These are phyloP conservation scores for Spheniscus humboldti DNA, from an alignment of 2,797 vertebrate genomes.

Conservation along the genomic window DNA sequence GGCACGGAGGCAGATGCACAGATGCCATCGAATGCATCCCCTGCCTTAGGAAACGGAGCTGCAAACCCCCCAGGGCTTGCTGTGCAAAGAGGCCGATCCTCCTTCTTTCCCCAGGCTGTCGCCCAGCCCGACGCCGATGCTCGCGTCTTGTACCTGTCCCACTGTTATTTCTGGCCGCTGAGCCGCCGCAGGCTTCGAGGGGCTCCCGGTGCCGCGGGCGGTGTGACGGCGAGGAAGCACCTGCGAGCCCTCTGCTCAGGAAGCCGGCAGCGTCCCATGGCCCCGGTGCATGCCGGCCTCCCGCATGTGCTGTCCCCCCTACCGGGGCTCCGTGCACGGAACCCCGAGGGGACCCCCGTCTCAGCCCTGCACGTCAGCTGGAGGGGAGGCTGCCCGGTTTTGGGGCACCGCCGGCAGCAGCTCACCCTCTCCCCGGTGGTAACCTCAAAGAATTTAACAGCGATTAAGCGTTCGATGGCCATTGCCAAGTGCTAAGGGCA, in stretches of 20 bases:
- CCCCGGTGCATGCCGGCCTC: rapidly evolving
- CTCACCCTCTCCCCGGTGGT: neutral
- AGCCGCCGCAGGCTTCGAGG: rapidly evolving
- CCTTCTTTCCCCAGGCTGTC: neutral
- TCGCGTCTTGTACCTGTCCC: neutral
- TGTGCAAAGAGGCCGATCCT: neutral
- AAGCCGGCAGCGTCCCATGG: neutral
- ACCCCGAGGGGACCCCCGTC: neutral
- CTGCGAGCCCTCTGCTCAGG: neutral
- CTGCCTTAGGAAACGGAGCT: neutral
- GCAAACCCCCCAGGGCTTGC: neutral
- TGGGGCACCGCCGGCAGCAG: neutral
- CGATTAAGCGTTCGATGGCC: rapidly evolving
- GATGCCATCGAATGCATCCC: rapidly evolving
- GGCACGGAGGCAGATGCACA: neutral
- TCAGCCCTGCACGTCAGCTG: too few relatives aligned
- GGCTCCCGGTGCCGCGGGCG: rapidly evolving
- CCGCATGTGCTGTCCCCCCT: neutral
- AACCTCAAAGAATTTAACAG: neutral
- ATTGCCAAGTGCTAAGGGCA: neutral
- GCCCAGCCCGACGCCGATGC: rapidly evolving
- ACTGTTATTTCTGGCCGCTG: neutral
- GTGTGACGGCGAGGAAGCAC: neutral
- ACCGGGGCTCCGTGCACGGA: rapidly evolving
- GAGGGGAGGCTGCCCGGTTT: neutral